Base-by-base conservation (phyloP, 2,797 vertebrate species). In the Amazonetta brasiliensis region DNA sequence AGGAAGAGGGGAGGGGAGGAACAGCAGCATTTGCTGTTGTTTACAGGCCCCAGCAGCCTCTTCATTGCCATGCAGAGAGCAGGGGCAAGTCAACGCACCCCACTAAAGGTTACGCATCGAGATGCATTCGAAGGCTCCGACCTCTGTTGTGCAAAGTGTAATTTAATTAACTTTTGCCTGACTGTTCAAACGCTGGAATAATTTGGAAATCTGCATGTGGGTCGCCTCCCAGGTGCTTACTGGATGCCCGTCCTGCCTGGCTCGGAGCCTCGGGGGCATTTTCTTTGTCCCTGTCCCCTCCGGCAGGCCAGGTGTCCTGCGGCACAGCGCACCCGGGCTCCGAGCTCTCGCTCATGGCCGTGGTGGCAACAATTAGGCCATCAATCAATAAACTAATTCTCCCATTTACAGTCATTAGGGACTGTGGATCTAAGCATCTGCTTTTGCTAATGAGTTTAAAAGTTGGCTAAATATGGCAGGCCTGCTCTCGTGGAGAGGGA, bases 321-420 rank as follows among this genome's bases (percentile, higher is more conserved):
- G 13, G 41, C 82, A 31, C 37, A 1, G 30, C 50, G 76, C 23
- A 0, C 67, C 25, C 1, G 30, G 37, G 71, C 93, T 90, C 6
- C 6, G 48, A 33, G 84, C 84, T 87, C 33, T 79, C 21, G 10
- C 91, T 89, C 35, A 83, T 84, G 94, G 92, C 87, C 79, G 31
- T 23, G 56, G 88, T 94, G 86, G 84, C 91, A 95, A 92, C 92
- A 91, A 96, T 97, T 96, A 97, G 91, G 78, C 87, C 90, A 92
- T 88, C 91, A 82, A 92, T 97, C 97, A 92, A 96, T 96, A 86
- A 92, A 90, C 78, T 93, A 96, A 97, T 97, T 80, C 88, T 94
- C 92, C 80, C 92, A 93, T 92, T 95, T 95, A 92, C 94, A 92
- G 94, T 94, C 96, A 92, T 97, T 96, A 96, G 87, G 95, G 91